phyloP scores from a whole-genome alignment of 2,888 invertebrate genomes.

The Iselma pallidipennis region DNA sequence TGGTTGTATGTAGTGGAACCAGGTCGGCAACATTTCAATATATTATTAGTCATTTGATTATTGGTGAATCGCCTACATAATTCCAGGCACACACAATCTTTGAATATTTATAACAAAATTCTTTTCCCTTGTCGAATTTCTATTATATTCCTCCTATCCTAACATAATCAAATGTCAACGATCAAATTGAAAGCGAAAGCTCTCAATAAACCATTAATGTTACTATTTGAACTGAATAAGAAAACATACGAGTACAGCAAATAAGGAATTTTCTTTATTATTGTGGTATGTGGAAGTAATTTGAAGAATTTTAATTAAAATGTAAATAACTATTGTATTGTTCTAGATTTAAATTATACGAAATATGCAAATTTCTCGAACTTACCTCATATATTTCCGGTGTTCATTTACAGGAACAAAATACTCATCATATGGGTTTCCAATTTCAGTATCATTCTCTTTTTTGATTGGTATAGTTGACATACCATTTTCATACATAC shows the following conservation, averaged over 20 bases:
- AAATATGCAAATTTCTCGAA: too few species aligned
- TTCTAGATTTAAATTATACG: too few species aligned
- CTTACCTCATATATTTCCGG: slow-evolving; percentile 81
- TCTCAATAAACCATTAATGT: too few species aligned
- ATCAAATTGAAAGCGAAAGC: background rate
- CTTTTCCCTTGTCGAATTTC: background rate
- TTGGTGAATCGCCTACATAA: background rate
- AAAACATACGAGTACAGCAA: too few species aligned
- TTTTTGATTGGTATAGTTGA: slow-evolving; percentile 63
- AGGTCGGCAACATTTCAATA: background rate
- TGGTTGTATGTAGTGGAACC: background rate
- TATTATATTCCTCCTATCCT: background rate
- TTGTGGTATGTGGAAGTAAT: too few species aligned
- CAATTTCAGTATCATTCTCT: slow-evolving; percentile 66
- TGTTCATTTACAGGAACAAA: slow-evolving; percentile 86
- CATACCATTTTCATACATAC: slow-evolving; percentile 54
- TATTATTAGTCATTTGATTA: background rate
- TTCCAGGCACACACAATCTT: background rate
- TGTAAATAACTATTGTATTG: too few species aligned
- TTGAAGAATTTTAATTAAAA: too few species aligned
- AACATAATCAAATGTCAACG: background rate
- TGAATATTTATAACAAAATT: background rate
- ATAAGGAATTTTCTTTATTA: too few species aligned
- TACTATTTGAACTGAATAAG: too few species aligned
- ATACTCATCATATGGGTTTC: slow-evolving; percentile 80